Evolutionary conservation across 2,888 invertebrate genomes (phyloP).

Genomic region (Terebella lapidaria): DNA sequence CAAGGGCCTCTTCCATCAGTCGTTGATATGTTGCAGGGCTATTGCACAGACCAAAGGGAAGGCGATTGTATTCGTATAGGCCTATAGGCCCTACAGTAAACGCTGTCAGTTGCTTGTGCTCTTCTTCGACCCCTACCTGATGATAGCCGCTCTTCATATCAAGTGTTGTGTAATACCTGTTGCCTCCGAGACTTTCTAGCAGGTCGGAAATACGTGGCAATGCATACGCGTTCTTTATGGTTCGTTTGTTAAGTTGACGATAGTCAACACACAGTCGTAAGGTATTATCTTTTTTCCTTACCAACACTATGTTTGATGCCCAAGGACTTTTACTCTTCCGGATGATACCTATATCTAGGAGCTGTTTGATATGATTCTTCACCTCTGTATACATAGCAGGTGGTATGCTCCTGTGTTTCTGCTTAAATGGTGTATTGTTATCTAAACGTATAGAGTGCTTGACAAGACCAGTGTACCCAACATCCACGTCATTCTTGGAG

Average conservation of each 20-base stretch:
- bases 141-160: not conserved
- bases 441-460: not conserved
- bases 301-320: not conserved
- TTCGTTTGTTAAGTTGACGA: not conserved
- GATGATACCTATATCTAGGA: not conserved
- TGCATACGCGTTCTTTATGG: not conserved
- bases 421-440: not conserved
- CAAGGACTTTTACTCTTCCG: not conserved
- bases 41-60: slow-evolving; percentile 1
- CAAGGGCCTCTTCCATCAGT: not conserved
- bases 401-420: not conserved
- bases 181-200: not conserved
- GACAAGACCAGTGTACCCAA: not conserved
- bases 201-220: not conserved
- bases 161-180: not conserved
- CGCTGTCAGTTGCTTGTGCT: not conserved
- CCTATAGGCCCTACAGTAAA: not conserved
- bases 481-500: not conserved
- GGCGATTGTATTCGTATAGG: not conserved
- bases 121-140: not conserved
- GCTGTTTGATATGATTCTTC: not conserved
- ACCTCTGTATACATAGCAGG: not conserved
- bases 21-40: not conserved
- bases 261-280: not conserved
- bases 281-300: not conserved